A percentile compares a stretch with the other conserved stretches of the same genome.
These are phyloP conservation scores for Ephestia elutella DNA, from an alignment of 1,140 invertebrate species.

Conservation along the genomic window DNA sequence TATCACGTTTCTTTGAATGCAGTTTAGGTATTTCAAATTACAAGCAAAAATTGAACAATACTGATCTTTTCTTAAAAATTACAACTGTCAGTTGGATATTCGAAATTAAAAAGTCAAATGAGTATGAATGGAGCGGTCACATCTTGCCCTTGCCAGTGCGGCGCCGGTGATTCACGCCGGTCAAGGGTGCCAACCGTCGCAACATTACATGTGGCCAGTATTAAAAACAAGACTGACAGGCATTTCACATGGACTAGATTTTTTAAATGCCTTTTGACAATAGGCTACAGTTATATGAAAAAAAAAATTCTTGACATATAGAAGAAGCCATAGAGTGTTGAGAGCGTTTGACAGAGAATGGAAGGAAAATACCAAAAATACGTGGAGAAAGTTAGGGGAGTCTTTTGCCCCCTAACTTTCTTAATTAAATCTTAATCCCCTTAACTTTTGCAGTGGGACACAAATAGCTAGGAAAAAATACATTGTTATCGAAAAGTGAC, in stretches of 20 bases:
- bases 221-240: not conserved
- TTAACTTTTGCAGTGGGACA: too few relatives aligned
- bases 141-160: not conserved
- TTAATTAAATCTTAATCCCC: too few relatives aligned
- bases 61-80: not conserved
- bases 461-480: too few relatives aligned
- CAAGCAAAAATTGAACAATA: not conserved
- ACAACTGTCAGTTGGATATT: not conserved
- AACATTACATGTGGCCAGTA: slow-evolving; percentile 1
- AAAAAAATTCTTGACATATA: not conserved
- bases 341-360: too few relatives aligned
- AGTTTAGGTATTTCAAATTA: too few relatives aligned
- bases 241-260: not conserved
- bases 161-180: slow-evolving; percentile 7
- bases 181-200: slow-evolving; percentile 10
- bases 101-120: slow-evolving; percentile 7
- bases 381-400: too few relatives aligned
- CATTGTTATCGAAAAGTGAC: too few relatives aligned
- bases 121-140: slow-evolving; percentile 7
- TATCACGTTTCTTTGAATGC: not conserved
- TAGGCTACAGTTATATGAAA: not conserved
- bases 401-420: too few relatives aligned
- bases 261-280: not conserved
- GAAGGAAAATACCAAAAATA: too few relatives aligned
- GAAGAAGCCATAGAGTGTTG: not conserved